phyloP scores from a whole-genome alignment of 2,113 vertebrate species.

The Eupsittula cactorum region DNA sequence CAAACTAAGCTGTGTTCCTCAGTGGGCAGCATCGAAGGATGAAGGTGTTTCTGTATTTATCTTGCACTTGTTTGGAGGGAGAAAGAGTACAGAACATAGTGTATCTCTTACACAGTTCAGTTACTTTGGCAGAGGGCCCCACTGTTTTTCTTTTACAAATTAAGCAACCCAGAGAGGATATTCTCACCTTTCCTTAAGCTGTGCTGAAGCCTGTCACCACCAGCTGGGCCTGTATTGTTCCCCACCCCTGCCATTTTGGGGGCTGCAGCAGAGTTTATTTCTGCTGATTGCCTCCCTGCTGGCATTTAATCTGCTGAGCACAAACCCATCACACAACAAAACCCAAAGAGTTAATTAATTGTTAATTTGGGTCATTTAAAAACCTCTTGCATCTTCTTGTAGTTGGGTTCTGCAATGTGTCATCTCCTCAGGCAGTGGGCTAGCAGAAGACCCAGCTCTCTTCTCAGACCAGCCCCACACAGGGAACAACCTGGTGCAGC shows the following conservation, averaged over 20 bases:
- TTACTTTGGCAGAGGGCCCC: neutral
- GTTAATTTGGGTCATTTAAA: slow-evolving; percentile 52
- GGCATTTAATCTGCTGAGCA: slow-evolving; percentile 25
- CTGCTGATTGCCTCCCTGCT: slow-evolving; percentile 34
- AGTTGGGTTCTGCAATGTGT: neutral
- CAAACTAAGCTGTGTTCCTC: neutral
- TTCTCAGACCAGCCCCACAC: slow-evolving; percentile 7
- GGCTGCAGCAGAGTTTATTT: slow-evolving; percentile 5
- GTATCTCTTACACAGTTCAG: neutral
- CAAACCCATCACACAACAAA: neutral
- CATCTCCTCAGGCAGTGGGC: neutral
- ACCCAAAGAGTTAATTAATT: slow-evolving; percentile 21
- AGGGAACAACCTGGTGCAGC: slow-evolving; percentile 27
- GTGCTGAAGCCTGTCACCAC: neutral
- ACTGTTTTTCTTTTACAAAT: neutral
- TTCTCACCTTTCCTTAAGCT: slow-evolving; percentile 7
- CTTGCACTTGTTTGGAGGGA: neutral
- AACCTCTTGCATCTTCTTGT: slow-evolving; percentile 37
- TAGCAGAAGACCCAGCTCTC: neutral
- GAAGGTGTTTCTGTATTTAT: neutral
- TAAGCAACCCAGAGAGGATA: neutral
- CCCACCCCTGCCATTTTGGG: neutral
- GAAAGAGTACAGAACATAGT: neutral
- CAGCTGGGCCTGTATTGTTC: neutral
- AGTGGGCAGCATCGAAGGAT: neutral